Evolutionary conservation across 2,113 vertebrate species (phyloP), one percentile per base, ranked within the genome.

Genomic region (Merops nubicus): DNA sequence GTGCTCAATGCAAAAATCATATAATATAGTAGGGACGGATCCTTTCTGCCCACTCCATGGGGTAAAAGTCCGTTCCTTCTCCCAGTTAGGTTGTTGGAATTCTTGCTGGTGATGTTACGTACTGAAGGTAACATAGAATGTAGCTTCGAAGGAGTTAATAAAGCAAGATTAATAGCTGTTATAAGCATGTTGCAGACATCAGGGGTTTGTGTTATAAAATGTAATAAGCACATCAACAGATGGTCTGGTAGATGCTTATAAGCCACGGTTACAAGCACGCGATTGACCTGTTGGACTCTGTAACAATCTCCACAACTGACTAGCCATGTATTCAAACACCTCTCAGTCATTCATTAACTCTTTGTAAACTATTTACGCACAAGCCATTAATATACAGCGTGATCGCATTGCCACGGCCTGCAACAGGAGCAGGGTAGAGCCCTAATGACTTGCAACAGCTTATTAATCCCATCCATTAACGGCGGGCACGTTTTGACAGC

Each of bases 281-380:
- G 15, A 89, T 68, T 62, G 91, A 96, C 94, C 94, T 88, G 87
- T 89, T 95, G 93, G 96, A 91, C 91, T 88, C 91, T 68, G 53
- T 63, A 84, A 67, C 94, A 74, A 78, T 42, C 94, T 92, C 83
- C 91, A 51, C 83, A 74, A 91, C 73, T 4, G 69, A 80, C 85
- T 63, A 36, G 90, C 74, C 60, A 4, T 26, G 25, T 69, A 75
- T 57, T 77, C 93, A 43, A 91, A 84, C 86, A 87, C 89, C 86
- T 91, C 76, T 21, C 91, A 34, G 92, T 50, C 83, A 80, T 14
- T 88, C 89, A 92, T 89, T 95, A 95, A 95, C 95, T 90, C 91
- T 93, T 84, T 38, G 73, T 59, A 91, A 94, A 73, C 92, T 89
- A 57, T 80, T 94, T 65, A 77, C 20, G 3, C 26, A 9, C 83